phyloP scores from a whole-genome alignment of 2,888 invertebrate species.

The Andrena camellia region DNA sequence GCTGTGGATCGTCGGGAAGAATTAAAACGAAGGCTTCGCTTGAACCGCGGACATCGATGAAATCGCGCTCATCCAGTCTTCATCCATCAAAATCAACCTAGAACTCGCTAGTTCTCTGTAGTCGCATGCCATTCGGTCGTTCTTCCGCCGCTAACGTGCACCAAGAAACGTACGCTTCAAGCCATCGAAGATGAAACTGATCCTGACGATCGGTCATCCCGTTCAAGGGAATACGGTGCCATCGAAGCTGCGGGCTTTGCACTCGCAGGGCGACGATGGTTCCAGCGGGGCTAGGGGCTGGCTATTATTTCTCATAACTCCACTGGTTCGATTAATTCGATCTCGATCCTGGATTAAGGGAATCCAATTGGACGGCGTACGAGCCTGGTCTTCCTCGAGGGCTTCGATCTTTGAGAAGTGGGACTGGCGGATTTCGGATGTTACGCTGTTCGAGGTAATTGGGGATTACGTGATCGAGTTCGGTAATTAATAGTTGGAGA shows the following conservation, averaged over 20 bases:
- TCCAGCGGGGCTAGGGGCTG: slow-evolving; percentile 7
- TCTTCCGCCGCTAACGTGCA: not conserved
- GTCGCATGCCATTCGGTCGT: slow-evolving; percentile 7
- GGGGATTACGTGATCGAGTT: not conserved
- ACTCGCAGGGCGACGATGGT: not conserved
- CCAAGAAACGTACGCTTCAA: not conserved
- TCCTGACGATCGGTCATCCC: slow-evolving; percentile 34
- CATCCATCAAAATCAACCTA: slow-evolving; percentile 81
- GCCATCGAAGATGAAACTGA: not conserved
- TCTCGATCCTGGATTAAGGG: slow-evolving; percentile 53
- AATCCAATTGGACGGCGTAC: slow-evolving; percentile 19
- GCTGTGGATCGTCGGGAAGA: slow-evolving; percentile 9
- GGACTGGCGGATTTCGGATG: not conserved
- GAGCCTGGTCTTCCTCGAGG: not conserved
- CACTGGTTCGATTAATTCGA: slow-evolving; percentile 60
- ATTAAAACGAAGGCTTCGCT: slow-evolving; percentile 32
- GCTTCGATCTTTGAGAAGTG: slow-evolving; percentile 1
- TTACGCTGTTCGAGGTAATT: slow-evolving; percentile 7
- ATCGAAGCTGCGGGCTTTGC: slow-evolving; percentile 15
- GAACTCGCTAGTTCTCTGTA: slow-evolving; percentile 73
- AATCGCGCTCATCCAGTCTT: slow-evolving; percentile 51
- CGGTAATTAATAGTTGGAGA: not conserved
- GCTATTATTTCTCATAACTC: slow-evolving; percentile 64
- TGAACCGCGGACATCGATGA: not conserved
- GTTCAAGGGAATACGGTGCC: slow-evolving; percentile 1